Conservation (phyloP, 2,888 invertebrate genomes). For the Nebria brevicollis region DNA sequence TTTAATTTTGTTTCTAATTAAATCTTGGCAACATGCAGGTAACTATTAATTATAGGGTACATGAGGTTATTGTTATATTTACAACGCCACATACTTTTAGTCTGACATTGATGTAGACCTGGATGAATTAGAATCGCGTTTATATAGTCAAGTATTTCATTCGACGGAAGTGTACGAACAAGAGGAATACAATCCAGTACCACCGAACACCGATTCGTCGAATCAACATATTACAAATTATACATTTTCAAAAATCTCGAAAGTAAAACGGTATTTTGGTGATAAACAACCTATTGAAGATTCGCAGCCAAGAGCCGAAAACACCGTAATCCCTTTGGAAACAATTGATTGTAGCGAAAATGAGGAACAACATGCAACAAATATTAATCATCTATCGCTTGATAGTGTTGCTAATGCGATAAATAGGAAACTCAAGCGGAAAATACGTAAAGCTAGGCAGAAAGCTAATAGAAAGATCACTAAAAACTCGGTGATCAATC, state of each 20-base stretch:
- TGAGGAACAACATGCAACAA: not conserved
- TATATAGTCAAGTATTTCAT: conserved; percentile 60
- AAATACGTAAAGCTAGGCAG: not conserved
- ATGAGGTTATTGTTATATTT: not conserved
- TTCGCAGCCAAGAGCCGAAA: not conserved
- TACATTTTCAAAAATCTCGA: not conserved
- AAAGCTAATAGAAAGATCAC: not conserved
- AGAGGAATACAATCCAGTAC: not conserved
- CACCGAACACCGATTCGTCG: not conserved
- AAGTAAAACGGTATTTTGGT: conserved; percentile 29
- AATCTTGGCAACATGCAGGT: conserved; percentile 18
- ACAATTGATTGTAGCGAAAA: conserved; percentile 5
- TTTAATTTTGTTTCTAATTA: not conserved
- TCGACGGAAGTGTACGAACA: conserved; percentile 40
- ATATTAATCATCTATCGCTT: not conserved
- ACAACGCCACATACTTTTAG: conserved; percentile 50
- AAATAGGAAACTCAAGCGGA: not conserved
- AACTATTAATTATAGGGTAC: not conserved
- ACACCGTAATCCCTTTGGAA: not conserved
- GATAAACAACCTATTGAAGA: not conserved
- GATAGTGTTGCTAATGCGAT: not conserved
- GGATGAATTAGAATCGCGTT: conserved; percentile 57
- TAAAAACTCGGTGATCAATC: not conserved
- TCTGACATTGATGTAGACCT: conserved; percentile 53
- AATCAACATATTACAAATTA: conserved; percentile 23